Conservation (phyloP, 1,140 invertebrate genomes). For the Ceratina australensis region DNA sequence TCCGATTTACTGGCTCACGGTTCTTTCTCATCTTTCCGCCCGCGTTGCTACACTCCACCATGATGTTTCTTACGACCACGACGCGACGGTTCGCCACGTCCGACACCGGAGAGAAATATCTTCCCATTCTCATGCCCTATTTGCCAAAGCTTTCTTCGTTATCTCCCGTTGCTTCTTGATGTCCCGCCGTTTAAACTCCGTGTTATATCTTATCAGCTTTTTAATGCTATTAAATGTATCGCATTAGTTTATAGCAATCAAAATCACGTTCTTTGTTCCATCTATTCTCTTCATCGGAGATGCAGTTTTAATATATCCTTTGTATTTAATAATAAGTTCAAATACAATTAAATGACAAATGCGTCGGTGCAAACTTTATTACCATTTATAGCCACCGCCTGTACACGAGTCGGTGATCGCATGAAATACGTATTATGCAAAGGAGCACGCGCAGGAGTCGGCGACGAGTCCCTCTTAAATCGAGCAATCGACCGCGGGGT, state of each 20-base stretch:
- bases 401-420: constrained; percentile 4
- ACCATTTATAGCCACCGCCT: background rate
- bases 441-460: background rate
- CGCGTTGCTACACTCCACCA: background rate
- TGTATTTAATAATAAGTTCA: too few species aligned
- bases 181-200: too few species aligned
- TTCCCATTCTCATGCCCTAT: constrained; percentile 11
- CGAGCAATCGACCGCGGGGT: constrained; percentile 15
- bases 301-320: too few species aligned
- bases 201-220: too few species aligned
- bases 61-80: constrained; percentile 26
- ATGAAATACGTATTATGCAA: constrained; percentile 36
- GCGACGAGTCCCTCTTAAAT: constrained; percentile 6
- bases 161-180: background rate
- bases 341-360: background rate
- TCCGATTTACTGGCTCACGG: constrained; percentile 19
- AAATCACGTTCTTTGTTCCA: background rate
- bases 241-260: too few species aligned
- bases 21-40: constrained; percentile 40
- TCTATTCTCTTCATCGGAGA: too few species aligned
- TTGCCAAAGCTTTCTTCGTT: constrained; percentile 2
- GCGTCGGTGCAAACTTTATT: constrained; percentile 4
- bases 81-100: background rate
- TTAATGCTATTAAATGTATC: too few species aligned
- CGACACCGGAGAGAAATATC: constrained; percentile 26